Evolutionary conservation across 2,888 invertebrate species (phyloP), one percentile per base, ranked within the genome.

Genomic region (Leuctra nigra): DNA sequence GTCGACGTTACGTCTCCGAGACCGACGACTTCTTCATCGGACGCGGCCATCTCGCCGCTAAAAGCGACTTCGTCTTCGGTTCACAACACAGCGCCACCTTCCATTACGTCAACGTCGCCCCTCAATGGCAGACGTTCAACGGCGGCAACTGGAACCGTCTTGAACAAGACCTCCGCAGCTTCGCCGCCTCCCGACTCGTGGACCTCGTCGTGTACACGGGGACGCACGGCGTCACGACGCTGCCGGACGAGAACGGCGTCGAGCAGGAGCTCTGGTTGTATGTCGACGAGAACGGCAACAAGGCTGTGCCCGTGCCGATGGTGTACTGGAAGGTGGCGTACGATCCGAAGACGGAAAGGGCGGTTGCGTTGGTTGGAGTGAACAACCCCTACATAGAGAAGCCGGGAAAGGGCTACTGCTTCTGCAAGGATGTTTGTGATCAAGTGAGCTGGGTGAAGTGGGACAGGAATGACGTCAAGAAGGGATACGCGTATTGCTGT

Each of bases 91-190:
- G 74, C 1, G 68, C 80, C 1, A 78, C 80, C 0, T 84, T 83
- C 68, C 81, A 80, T 68, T 83, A 79, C 64, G 70, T 83, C 52
- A 86, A 86, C 65, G 76, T 76, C 1, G 80, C 80, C 1, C 84
- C 84, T 1, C 85, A 85, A 62, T 86, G 84, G 84, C 80, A 82
- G 63, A 71, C 70, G 2, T 78, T 82, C 64, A 83, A 84, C 64
- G 76, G 69, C 0, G 76, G 76, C 13, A 80, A 79, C 62, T 83
- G 83, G 82, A 69, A 73, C 41, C 62, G 63, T 1, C 66, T 78
- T 16, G 82, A 83, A 68, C 63, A 64, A 3, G 69, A 70, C 56
- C 70, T 77, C 4, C 70, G 80, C 54, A 66, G 66, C n/a, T 76
- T 74, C 60, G 77, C 76, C 0, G 64, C 63, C 1, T 38, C 29